These are phyloP conservation scores for Hephaestus fuliginosus DNA, from an alignment of 2,797 vertebrate species.

Conservation along the genomic window DNA sequence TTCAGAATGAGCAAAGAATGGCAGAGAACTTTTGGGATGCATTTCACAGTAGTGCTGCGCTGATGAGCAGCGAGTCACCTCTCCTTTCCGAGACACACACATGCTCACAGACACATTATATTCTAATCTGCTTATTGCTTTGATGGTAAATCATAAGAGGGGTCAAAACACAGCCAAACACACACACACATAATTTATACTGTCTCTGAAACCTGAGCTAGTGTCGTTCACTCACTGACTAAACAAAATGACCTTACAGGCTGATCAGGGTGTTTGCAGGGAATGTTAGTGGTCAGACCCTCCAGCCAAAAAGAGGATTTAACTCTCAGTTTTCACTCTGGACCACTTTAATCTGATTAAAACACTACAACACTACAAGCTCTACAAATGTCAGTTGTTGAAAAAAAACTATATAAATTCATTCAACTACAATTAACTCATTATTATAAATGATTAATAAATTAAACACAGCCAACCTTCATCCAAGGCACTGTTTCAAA, in stretches of 20 bases:
- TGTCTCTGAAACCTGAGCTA: neutral
- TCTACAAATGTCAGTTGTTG: neutral
- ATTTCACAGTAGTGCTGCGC: neutral
- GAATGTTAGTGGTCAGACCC: neutral
- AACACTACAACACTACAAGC: neutral
- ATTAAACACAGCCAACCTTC: neutral
- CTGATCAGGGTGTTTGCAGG: neutral
- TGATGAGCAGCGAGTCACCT: slow-evolving; percentile 32
- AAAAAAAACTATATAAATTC: neutral
- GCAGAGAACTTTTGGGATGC: neutral
- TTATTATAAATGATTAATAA: neutral
- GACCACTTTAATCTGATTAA: neutral
- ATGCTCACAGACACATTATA: slow-evolving; percentile 4
- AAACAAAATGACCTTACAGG: neutral
- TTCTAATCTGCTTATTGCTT: slow-evolving; percentile 26
- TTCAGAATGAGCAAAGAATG: neutral
- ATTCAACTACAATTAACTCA: neutral
- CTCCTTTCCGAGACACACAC: neutral
- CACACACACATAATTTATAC: neutral
- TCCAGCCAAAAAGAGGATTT: too few relatives aligned
- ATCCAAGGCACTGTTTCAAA: neutral
- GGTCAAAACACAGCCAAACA: slow-evolving; percentile 26
- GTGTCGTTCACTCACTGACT: neutral
- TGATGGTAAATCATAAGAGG: slow-evolving; percentile 20
- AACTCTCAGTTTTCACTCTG: neutral